Evolutionary conservation across 2,888 invertebrate genomes (phyloP), one percentile per base, ranked within the genome.

Genomic region (Lagria hirta): DNA sequence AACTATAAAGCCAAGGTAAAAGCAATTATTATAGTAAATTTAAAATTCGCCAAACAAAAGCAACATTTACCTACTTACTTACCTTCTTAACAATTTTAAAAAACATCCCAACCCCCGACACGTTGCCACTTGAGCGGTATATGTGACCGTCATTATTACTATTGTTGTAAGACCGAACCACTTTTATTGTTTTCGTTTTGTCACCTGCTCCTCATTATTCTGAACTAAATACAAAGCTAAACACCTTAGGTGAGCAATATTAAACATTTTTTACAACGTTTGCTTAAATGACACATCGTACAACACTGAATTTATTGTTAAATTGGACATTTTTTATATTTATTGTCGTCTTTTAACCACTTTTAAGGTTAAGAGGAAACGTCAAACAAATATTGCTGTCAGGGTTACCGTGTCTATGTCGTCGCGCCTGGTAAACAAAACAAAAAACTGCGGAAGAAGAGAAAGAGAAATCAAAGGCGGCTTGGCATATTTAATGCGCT

Each of bases 11-110:
- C 8, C 23, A 22, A 21, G 15, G 14, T 8, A 18, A 36, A 10
- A 27, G n/a, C n/a, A n/a, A n/a, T n/a, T n/a, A n/a, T n/a, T n/a
- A n/a, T n/a, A n/a, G n/a, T n/a, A n/a, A n/a, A n/a, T n/a, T n/a
- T n/a, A 20, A 10, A 17, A 36, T 12, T 26, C 12, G 3, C 8
- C 11, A 5, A 2, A 3, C 12, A 10, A n/a, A n/a, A 7, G 2
- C 3, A 26, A 8, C 12, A 11, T n/a, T n/a, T n/a, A n/a, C n/a
- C n/a, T 11, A 5, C 11, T 8, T 42, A 56, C 72, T 76, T 73
- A 91, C 92, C 86, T 84, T 65, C 83, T 76, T 17, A 93, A 76
- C 63, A 93, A 79, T 75, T 88, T 89, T 58, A 90, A 76, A 76
- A 92, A 93, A 62, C 89, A 89, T 46, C 92, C 92, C 67, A 92